phyloP scores from a whole-genome alignment of 2,113 vertebrate species.

The Rhineura floridana region DNA sequence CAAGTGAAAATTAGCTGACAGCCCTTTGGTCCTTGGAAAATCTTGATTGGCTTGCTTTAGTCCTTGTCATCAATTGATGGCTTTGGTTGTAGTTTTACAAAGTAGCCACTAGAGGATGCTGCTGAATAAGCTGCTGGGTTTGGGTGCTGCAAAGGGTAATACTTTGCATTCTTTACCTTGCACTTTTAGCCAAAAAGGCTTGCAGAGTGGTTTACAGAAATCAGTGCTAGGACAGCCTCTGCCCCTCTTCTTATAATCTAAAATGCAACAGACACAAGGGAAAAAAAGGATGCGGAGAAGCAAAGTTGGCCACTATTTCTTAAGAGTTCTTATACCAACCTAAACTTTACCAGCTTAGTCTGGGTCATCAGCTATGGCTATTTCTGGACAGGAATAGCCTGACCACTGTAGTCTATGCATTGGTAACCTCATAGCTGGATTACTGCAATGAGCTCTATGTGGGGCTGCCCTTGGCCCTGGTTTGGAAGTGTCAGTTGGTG shows the following conservation, averaged over 20 bases:
- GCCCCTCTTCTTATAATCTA: not conserved
- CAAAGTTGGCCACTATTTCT: not conserved
- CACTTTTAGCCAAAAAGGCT: not conserved
- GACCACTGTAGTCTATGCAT: too few species aligned
- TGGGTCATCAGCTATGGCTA: too few species aligned
- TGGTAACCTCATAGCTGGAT: too few species aligned
- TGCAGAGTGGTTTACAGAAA: not conserved
- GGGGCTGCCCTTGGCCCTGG: too few species aligned
- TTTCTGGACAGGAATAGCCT: too few species aligned
- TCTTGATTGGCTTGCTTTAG: not conserved
- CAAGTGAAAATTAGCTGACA: not conserved
- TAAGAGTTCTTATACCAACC: not conserved
- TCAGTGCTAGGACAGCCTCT: not conserved
- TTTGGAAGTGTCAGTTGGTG: too few species aligned
- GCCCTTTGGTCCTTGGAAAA: not conserved
- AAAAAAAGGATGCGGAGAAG: too few species aligned
- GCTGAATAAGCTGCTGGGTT: not conserved
- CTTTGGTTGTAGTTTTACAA: not conserved
- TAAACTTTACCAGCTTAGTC: too few species aligned
- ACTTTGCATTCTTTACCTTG: not conserved
- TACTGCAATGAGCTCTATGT: too few species aligned
- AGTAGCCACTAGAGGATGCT: not conserved
- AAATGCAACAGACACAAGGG: not conserved
- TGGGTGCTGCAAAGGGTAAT: not conserved
- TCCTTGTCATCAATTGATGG: not conserved